Evolutionary conservation across 2,113 vertebrate genomes (phyloP), one percentile per base, ranked within the genome.

Genomic region (Hippocampus abdominalis): DNA sequence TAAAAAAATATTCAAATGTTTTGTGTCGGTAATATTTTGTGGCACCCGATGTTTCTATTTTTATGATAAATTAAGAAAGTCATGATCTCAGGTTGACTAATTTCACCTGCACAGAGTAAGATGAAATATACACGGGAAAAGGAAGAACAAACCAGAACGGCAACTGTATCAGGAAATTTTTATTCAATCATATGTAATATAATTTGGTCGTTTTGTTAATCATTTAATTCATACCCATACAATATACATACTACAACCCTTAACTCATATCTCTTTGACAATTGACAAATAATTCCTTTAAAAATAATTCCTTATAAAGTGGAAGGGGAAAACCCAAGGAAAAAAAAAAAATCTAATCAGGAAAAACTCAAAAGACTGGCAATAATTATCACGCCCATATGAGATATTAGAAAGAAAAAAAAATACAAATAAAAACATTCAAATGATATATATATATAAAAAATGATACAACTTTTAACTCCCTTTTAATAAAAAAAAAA

Each of bases 161-260:
- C 74, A 87, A 91, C 88, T 87, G 89, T 90, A 92, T 91, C 85
- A 91, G 87, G 86, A 89, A 89, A 84, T 88, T 92, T 60, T 91
- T 92, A 93, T 91, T 93, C 86, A 83, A 90, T 86, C 89, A 90
- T 91, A 91, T 89, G 87, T 92, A 46, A 91, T 91, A 92, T 86
- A 90, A 93, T 87, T 92, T 78, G 82, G 88, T 85, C 89, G 86
- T 76, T 90, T 87, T 89, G 87, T 92, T 92, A 90, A 90, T 86
- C 23, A 77, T 90, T 92, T 88, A 88, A 90, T 90, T 90, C 91
- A 92, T 92, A 91, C 84, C 89, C 88, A 92, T 89, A 91, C 88
- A 90, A 90, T 92, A 90, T 90, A 90, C 90, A 91, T 84, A 91
- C 89, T 90, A 85, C 84, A 91, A 84, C 89, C 89, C 88, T 90